phyloP scores from a whole-genome alignment of 1,140 invertebrate species.

The Drosophila rufa region DNA sequence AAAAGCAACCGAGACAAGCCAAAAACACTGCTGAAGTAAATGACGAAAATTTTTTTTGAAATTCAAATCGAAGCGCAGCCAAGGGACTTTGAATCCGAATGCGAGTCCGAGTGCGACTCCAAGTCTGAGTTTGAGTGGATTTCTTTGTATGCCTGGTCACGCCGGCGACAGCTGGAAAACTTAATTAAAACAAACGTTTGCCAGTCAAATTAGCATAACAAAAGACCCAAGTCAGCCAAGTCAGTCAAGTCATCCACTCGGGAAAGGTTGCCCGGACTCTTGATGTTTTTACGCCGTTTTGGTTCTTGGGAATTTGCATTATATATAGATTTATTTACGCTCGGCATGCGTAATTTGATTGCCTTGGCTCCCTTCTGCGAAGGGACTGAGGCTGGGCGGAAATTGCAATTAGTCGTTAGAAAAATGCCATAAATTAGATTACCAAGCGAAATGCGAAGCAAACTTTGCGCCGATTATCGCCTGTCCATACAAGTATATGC shows the following conservation, averaged over 20 bases:
- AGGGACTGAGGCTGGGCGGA: constrained; percentile 34
- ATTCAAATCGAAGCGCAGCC: constrained; percentile 64
- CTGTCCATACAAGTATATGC: constrained; percentile 13
- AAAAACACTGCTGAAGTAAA: constrained; percentile 42
- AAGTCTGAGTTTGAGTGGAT: constrained; percentile 44
- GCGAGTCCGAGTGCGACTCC: constrained; percentile 24
- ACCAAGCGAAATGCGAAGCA: constrained; percentile 57
- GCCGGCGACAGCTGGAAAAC: constrained; percentile 60
- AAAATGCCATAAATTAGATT: constrained; percentile 82
- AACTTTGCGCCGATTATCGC: constrained; percentile 69
- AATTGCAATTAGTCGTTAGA: constrained; percentile 78
- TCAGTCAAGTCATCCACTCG: constrained; percentile 60
- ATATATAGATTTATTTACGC: constrained; percentile 70
- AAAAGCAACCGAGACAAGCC: constrained; percentile 14
- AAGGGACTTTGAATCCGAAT: constrained; percentile 34
- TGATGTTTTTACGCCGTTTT: constrained; percentile 60
- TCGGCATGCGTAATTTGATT: constrained; percentile 74
- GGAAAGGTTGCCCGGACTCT: constrained; percentile 57
- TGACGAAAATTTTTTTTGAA: constrained; percentile 59
- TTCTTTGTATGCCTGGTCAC: constrained; percentile 63
- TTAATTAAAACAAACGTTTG: constrained; percentile 83
- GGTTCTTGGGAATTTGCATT: constrained; percentile 55
- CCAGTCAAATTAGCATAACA: constrained; percentile 77
- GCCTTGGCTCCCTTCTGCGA: constrained; percentile 8
- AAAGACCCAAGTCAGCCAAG: constrained; percentile 57